These are phyloP conservation scores for Botia kubotai DNA, from an alignment of 2,797 vertebrate genomes.

Conservation along the genomic window DNA sequence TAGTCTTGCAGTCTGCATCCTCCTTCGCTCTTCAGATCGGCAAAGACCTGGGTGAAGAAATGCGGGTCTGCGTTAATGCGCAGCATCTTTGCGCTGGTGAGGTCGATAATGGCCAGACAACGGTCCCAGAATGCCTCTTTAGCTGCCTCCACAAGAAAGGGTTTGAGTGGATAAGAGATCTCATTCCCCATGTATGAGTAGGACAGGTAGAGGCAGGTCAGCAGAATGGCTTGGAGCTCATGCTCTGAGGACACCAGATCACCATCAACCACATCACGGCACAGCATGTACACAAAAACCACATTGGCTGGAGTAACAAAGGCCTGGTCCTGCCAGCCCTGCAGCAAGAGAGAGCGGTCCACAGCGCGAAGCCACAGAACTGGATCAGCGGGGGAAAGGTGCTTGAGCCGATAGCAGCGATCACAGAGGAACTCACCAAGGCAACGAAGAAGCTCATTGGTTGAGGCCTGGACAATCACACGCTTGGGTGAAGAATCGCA, in stretches of 20 bases:
- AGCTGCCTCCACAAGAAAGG: constrained; percentile 81
- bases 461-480: constrained; percentile 84
- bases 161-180: constrained; percentile 80
- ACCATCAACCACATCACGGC: constrained; percentile 81
- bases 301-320: constrained; percentile 87
- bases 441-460: constrained; percentile 84
- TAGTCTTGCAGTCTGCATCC: constrained; percentile 78
- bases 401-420: constrained; percentile 83
- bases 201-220: constrained; percentile 82
- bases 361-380: constrained; percentile 83
- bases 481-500: constrained; percentile 75
- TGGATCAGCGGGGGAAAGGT: constrained; percentile 78
- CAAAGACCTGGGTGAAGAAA: constrained; percentile 86
- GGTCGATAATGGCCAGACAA: constrained; percentile 81
- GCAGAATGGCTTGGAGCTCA: constrained; percentile 81
- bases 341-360: constrained; percentile 83
- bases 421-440: constrained; percentile 83
- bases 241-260: constrained; percentile 80
- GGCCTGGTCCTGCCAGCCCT: constrained; percentile 88
- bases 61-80: constrained; percentile 86
- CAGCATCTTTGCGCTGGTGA: constrained; percentile 84
- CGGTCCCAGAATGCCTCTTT: constrained; percentile 88
- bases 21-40: constrained; percentile 84
- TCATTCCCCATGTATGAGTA: constrained; percentile 80
- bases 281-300: constrained; percentile 87